Evolutionary conservation across 2,113 vertebrate genomes (phyloP).

Genomic region (Boleophthalmus pectinirostris): DNA sequence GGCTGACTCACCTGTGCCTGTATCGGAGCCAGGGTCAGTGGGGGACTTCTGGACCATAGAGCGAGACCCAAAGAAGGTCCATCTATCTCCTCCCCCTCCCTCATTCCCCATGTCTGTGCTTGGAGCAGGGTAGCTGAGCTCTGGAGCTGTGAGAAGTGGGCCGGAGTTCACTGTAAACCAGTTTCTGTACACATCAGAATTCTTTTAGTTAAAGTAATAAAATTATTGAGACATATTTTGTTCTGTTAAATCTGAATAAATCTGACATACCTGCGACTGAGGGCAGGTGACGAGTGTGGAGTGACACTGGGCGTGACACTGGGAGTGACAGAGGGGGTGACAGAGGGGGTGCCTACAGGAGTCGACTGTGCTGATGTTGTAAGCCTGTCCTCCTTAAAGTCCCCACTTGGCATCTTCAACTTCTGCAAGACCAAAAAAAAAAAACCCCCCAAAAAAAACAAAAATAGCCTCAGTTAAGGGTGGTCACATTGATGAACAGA

Average conservation of each 20-base stretch:
- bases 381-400: slow-evolving; percentile 87
- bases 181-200: slow-evolving; percentile 67
- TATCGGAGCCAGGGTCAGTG: slow-evolving; percentile 84
- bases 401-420: slow-evolving; percentile 89
- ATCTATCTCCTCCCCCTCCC: slow-evolving; percentile 82
- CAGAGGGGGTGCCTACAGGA: slow-evolving; percentile 80
- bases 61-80: slow-evolving; percentile 87
- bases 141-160: slow-evolving; percentile 73
- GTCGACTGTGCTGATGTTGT: slow-evolving; percentile 86
- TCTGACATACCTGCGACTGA: slow-evolving; percentile 79
- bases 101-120: slow-evolving; percentile 74
- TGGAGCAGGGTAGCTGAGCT: slow-evolving; percentile 68
- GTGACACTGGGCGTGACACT: slow-evolving; percentile 81
- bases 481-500: too few relatives aligned
- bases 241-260: neutral
- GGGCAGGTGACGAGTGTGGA: slow-evolving; percentile 86
- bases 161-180: slow-evolving; percentile 86
- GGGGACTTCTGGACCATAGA: slow-evolving; percentile 86
- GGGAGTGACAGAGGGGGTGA: slow-evolving; percentile 80
- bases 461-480: neutral
- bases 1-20: slow-evolving; percentile 56
- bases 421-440: slow-evolving; percentile 77
- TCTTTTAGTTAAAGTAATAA: neutral
- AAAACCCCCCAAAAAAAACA: too few relatives aligned
- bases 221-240: neutral